Evolutionary conservation across 2,113 vertebrate genomes (phyloP), one percentile per base, ranked within the genome.

Genomic region (Megaceryle maxima): DNA sequence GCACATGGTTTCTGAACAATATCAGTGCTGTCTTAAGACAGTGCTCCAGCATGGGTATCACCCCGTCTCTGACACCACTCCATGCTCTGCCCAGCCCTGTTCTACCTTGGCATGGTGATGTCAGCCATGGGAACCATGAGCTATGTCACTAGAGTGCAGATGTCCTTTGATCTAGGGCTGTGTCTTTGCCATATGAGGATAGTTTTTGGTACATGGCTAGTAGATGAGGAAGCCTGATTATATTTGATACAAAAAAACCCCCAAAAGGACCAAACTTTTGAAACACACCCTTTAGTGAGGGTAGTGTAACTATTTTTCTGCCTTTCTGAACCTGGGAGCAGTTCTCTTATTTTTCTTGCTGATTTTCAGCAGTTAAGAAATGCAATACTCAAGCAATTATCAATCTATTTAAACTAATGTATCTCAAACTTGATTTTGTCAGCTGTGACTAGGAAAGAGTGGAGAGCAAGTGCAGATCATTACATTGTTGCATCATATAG

Each of bases 1-100:
- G 66, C 5, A 0, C 1, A 4, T 64, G 22, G 22, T 5, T 41
- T 56, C 68, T 24, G 66, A 51, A 1, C 1, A 13, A 5, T 9
- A 29, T 9, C 43, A 7, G 21, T 16, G 41, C 11, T 16, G 17
- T 9, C 24, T 37, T 17, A 16, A 50, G 48, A 73, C 16, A 29
- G 11, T 22, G 24, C 41, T 50, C 20, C 35, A 20, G 72, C 17
- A 5, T 10, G 37, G 33, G 5, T 28, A 24, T 62, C 1, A 1
- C 22, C 53, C 31, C 5, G 4, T 26, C 39, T 7, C 22, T 25
- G 29, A 16, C 24, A 11, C 8, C 8, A 16, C 35, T 48, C 20
- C 4, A 0, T 53, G 51, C 33, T 41, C 19, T n/a, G 24, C n/a
- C 73, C 20, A 41, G 56, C n/a, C 25, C 25, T 48, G 2, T 21